Base-by-base conservation (phyloP, 1,140 invertebrate species). In the Drosophila insularis region DNA sequence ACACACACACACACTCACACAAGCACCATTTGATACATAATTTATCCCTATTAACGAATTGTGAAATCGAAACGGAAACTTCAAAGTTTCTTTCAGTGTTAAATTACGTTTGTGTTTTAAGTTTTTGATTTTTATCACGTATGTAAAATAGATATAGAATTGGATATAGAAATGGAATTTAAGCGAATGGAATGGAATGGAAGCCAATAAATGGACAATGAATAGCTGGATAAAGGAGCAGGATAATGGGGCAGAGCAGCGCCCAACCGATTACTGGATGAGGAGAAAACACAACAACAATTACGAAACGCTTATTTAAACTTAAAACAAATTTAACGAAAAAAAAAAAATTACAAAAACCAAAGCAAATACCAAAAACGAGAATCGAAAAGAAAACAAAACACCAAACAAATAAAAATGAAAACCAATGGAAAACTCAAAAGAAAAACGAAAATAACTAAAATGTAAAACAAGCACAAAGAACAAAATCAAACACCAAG, bases 271-370 rank as follows among this genome's bases (percentile, higher is more conserved):
- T 27, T 27, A 55, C 19, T 17, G 43, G 40, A 59, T 55, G 50
- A 53, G 37, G 35, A 37, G 10, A 10, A 37, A 2, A 3, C 23
- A 2, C 35, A 37, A 37, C 69, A 72, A 50, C 62, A 69, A 69
- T 35, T 27, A 63, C 66, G 32, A 61, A 67, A 46, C 43, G 43
- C 43, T 21, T 50, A 58, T 50, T 37, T 14, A 58, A 19, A 6
- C 43, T 56, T 62, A 74, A 73, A 55, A 65, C 50, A 54, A 17
- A 14, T 58, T 65, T 19, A 72, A 71, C 54, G 65, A 73, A 63
- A n/a, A n/a, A n/a, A n/a, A n/a, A n/a, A n/a, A n/a, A n/a, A n/a
- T n/a, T n/a, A n/a, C n/a, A n/a, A n/a, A 65, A 6, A 27, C 27
- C 31, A 39, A 32, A 73, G 58, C 39, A 32, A 27, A 65, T 73